Conservation (phyloP, 2,113 vertebrate species). For the Struthidea cinerea region DNA sequence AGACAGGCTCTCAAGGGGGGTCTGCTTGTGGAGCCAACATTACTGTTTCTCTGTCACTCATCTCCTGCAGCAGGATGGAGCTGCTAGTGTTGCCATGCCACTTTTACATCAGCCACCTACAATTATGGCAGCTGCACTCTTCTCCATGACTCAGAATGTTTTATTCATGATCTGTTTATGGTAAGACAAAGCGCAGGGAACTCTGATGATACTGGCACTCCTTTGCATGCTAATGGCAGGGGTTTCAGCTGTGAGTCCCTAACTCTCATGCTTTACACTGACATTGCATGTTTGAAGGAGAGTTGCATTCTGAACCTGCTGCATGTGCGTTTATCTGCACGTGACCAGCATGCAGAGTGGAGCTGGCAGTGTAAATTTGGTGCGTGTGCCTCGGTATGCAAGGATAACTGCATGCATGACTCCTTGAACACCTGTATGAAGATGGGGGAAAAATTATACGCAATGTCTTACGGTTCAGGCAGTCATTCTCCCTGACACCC, state of each 20-base stretch:
- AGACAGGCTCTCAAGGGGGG: neutral
- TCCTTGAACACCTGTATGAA: neutral
- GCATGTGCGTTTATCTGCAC: neutral
- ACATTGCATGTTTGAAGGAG: neutral
- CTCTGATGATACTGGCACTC: neutral
- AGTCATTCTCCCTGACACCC: neutral
- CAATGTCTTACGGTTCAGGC: neutral
- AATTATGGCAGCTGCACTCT: neutral
- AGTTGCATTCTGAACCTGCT: neutral
- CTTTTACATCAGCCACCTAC: neutral
- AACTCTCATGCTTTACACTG: neutral
- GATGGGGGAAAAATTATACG: accelerated
- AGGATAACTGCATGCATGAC: neutral
- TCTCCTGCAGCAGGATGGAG: neutral
- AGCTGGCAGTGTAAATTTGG: neutral
- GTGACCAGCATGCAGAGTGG: neutral
- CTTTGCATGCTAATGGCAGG: neutral
- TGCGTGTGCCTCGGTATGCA: neutral
- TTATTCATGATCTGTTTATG: neutral
- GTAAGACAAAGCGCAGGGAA: neutral
- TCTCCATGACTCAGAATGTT: neutral
- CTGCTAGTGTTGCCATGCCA: neutral
- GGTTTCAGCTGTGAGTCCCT: neutral
- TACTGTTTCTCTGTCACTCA: neutral
- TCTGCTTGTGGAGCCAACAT: neutral